phyloP scores from a whole-genome alignment of 2,797 vertebrate genomes.

The Lerista edwardsae region DNA sequence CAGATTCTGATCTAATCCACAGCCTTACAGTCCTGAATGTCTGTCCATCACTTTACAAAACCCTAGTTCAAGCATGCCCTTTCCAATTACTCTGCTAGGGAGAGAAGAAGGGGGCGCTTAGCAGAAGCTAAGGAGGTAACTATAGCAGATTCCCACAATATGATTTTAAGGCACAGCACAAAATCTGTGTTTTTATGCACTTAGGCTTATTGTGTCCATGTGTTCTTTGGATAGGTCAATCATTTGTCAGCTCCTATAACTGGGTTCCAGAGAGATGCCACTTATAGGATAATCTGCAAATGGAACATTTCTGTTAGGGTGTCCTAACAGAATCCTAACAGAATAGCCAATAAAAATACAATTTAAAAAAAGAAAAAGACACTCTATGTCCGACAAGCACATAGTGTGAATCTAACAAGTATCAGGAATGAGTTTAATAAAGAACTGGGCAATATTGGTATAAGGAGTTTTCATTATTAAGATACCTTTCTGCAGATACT shows the following conservation, averaged over 20 bases:
- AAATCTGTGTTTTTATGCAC: not conserved
- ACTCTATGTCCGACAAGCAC: too few species aligned
- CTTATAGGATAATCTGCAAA: not conserved
- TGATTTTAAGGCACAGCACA: not conserved
- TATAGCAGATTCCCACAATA: not conserved
- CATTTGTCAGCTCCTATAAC: not conserved
- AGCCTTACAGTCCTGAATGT: not conserved
- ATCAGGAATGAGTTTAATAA: not conserved
- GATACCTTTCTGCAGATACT: not conserved
- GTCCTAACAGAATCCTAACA: too few species aligned
- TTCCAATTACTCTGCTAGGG: not conserved
- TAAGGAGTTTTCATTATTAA: not conserved
- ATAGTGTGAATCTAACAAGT: not conserved
- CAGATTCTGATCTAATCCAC: not conserved
- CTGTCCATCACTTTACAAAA: too few species aligned
- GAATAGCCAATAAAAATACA: too few species aligned
- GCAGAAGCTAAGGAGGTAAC: not conserved
- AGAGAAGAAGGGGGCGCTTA: not conserved
- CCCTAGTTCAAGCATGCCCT: not conserved
- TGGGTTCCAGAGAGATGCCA: not conserved
- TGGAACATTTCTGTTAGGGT: not conserved
- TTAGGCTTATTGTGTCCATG: not conserved
- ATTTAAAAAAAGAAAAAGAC: too few species aligned
- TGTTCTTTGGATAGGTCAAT: not conserved
- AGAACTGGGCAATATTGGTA: not conserved